Evolutionary conservation across 2,888 invertebrate genomes (phyloP), one percentile per base, ranked within the genome.

Genomic region (Pachliopta kotzebuea): DNA sequence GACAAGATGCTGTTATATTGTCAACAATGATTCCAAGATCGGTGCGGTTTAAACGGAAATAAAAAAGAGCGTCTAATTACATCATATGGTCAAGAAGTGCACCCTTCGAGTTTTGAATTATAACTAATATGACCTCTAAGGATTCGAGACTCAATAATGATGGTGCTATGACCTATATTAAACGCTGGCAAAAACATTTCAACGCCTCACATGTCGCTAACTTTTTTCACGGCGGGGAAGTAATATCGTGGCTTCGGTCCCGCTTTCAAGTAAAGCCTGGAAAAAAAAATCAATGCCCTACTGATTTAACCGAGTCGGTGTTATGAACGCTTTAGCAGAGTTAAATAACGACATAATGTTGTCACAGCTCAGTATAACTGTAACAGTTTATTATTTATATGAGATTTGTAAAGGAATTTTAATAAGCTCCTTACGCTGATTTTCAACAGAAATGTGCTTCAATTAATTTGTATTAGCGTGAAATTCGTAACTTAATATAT

Each of bases 201-300:
- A 81, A 85, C 81, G 78, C 83, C 79, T 77, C 80, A 80, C 84
- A 84, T 83, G 84, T 86, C 83, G 81, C 78, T 71, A 72, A 78
- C 71, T 78, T 76, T 72, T 77, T 75, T 75, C 73, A 74, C 73
- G 67, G 37, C 52, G n/a, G 24, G 42, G 74, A 72, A 78, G 78
- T 78, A 78, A 75, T 80, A 81, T 81, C 70, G 76, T 70, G 71
- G 73, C 70, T 68, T 67, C 64, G 72, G 72, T 62, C 23, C 54
- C 29, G 58, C 58, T 55, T 60, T 62, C 31, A 45, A 65, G 54
- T 49, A 49, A 29, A 42, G 45, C 26, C 24, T 21, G 24, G 14
- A 18, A 9, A 4, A 14, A 21, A 69, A 76, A 69, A 70, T 69
- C 70, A 74, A 72, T 75, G 72, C 75, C 65, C 42, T 59, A 60